Conservation (phyloP, 2,888 invertebrate species). For the Neocrepidodera transversa region DNA sequence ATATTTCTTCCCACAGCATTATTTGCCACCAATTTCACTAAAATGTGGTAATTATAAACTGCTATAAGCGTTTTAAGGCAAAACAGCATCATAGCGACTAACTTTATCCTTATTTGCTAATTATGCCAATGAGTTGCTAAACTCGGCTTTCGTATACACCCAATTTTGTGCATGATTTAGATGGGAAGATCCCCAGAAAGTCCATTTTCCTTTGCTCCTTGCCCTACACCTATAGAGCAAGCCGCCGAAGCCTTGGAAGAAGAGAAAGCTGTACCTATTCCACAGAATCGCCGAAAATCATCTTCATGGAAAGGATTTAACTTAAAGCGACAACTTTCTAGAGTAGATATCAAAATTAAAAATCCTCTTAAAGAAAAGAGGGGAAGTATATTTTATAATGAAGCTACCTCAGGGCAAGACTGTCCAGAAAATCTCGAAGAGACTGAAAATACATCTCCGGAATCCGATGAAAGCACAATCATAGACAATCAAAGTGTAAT, state of each 20-base stretch:
- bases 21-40: slow-evolving; percentile 2
- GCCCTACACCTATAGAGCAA: slow-evolving; percentile 63
- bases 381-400: slow-evolving; percentile 57
- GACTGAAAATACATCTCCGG: slow-evolving; percentile 52
- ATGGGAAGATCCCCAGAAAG: slow-evolving; percentile 59
- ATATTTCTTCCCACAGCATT: slow-evolving; percentile 26
- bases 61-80: slow-evolving; percentile 28
- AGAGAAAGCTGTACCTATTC: slow-evolving; percentile 53
- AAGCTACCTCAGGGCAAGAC: slow-evolving; percentile 48
- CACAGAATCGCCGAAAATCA: slow-evolving; percentile 64
- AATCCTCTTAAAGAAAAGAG: slow-evolving; percentile 63
- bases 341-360: slow-evolving; percentile 77
- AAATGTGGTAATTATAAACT: slow-evolving; percentile 9
- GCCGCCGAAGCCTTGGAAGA: slow-evolving; percentile 61
- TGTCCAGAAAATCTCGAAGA: slow-evolving; percentile 51
- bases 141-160: slow-evolving; percentile 51
- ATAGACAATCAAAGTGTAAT: slow-evolving; percentile 48
- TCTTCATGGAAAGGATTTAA: slow-evolving; percentile 76
- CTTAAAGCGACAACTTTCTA: slow-evolving; percentile 81
- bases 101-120: slow-evolving; percentile 50
- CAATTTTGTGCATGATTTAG: slow-evolving; percentile 57
- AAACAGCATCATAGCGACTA: slow-evolving; percentile 42
- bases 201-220: slow-evolving; percentile 57
- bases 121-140: slow-evolving; percentile 53
- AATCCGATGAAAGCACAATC: slow-evolving; percentile 56